A percentile compares a stretch with the other conserved stretches of the same genome.
Evolutionary conservation across 1,140 invertebrate genomes (phyloP).

Genomic region (Aplysia californica): DNA sequence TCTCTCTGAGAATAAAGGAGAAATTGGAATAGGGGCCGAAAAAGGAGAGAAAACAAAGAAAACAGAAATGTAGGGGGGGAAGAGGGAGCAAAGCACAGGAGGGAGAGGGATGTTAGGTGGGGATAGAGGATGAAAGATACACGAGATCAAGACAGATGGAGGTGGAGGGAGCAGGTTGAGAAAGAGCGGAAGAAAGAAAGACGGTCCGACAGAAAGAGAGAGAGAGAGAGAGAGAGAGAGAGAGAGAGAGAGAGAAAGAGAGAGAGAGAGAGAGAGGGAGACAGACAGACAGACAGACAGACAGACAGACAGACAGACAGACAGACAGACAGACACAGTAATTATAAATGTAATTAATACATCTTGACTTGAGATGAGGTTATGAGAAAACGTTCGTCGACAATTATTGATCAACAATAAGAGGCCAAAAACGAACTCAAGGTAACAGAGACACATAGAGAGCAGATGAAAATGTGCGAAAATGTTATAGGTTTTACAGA

Average conservation of each 20-base stretch:
- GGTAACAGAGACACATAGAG: conserved; percentile 1
- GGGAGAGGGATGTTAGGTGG: neutral
- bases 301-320: neutral
- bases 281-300: conserved; percentile 1
- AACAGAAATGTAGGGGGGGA: no score
- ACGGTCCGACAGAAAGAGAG: neutral
- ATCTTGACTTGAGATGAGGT: no score
- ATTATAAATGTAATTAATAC: neutral
- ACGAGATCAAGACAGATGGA: neutral
- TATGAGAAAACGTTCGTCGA: no score
- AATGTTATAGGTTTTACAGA: neutral
- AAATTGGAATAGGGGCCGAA: no score
- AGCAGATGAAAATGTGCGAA: neutral
- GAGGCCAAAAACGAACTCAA: neutral
- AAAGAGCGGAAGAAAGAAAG: no score
- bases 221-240: conserved; percentile 6
- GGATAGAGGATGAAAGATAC: neutral
- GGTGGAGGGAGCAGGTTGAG: neutral
- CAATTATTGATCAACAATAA: neutral
- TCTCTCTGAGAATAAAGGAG: no score
- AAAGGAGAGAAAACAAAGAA: no score
- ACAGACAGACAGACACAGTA: neutral
- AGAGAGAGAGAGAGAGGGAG: conserved; percentile 3
- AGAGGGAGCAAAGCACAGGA: neutral
- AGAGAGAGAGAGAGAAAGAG: neutral